Percentiles rank a stretch among this genome's conserved stretches.
Conservation (phyloP, 2,888 invertebrate genomes). For the Shargacucullia verbasci region DNA sequence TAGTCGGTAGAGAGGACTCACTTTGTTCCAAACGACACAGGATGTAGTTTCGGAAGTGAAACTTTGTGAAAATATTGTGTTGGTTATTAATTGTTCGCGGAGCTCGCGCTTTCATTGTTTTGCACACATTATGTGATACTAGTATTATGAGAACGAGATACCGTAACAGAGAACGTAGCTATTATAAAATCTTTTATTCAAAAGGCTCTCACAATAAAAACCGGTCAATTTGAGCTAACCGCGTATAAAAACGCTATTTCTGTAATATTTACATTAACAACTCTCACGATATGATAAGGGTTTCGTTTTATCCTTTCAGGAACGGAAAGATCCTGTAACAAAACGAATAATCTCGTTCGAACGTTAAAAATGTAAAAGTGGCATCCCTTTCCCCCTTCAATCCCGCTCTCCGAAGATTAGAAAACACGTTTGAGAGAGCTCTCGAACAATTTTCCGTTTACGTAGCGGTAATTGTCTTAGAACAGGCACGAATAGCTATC, state of each 20-base stretch:
- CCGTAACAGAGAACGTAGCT: slow-evolving; percentile 53
- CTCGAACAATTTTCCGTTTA: slow-evolving; percentile 86
- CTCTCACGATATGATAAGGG: slow-evolving; percentile 55
- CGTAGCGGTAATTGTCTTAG: slow-evolving; percentile 87
- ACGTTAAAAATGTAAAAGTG: slow-evolving; percentile 71
- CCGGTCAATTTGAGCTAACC: slow-evolving; percentile 56
- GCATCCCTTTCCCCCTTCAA: slow-evolving; percentile 67
- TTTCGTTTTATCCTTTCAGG: slow-evolving; percentile 59
- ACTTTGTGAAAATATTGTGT: slow-evolving; percentile 83
- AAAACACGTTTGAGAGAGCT: slow-evolving; percentile 83
- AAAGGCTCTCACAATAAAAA: slow-evolving; percentile 59
- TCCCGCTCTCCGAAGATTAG: slow-evolving; percentile 79
- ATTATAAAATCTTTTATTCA: slow-evolving; percentile 63
- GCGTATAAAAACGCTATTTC: slow-evolving; percentile 58
- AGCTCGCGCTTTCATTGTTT: slow-evolving; percentile 68
- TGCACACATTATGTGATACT: slow-evolving; percentile 61
- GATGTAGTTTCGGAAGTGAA: slow-evolving; percentile 75
- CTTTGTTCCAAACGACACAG: slow-evolving; percentile 75
- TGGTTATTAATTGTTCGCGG: slow-evolving; percentile 77
- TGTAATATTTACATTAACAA: slow-evolving; percentile 63
- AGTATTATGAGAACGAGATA: slow-evolving; percentile 54
- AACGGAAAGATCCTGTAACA: slow-evolving; percentile 55
- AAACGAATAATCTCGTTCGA: slow-evolving; percentile 65
- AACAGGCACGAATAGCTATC: slow-evolving; percentile 79
- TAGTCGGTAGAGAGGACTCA: slow-evolving; percentile 73